Base-by-base conservation (phyloP, 2,113 vertebrate genomes). In the Myotis yumanensis region DNA sequence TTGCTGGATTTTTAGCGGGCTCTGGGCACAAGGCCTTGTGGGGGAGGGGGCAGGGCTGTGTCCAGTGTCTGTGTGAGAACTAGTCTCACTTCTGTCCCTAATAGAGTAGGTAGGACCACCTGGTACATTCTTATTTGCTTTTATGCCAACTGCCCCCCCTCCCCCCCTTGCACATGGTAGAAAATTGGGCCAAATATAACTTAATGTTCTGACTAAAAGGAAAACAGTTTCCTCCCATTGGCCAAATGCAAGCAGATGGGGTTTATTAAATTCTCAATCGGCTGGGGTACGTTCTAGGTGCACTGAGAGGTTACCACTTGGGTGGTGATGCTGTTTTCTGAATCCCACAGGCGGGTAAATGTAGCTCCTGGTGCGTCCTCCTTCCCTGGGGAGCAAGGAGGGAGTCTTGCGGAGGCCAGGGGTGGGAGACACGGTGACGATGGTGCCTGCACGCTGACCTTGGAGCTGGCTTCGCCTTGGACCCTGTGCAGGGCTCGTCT, bases 341-440 rank as follows among this genome's bases (percentile, higher is more conserved):
- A 52, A 80, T 75, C 83, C 48, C 37, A 7, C n/a, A 20, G 37
- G 52, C 3, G 2, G 28, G 1, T 14, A 11, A n/a, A 68, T 23
- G 37, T 32, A n/a, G 90, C 40, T 54, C 0, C 5, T 3, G 2
- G 25, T 25, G 22, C 14, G 2, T 64, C 11, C 75, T n/a, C 51
- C 18, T 71, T 88, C 57, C 79, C 51, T 11, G 35, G 72, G 48
- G 5, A 46, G 16, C 46, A 30, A 35, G 35, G 57, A 37, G 32
- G 23, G 11, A 43, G 9, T 57, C n/a, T 3, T 11, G 3, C 17
- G 68, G 59, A 57, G 28, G 82, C 1, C 18, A 2, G 37, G 37
- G 1, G 9, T 20, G n/a, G 40, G 23, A 37, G 11, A 18, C 28
- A 2, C 0, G 0, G 2, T 72, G 4, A 11, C 12, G 30, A 23